Percentiles rank a stretch among this genome's conserved stretches.
Conservation (phyloP, 2,797 vertebrate species). For the Melanotaenia parkinsoni region DNA sequence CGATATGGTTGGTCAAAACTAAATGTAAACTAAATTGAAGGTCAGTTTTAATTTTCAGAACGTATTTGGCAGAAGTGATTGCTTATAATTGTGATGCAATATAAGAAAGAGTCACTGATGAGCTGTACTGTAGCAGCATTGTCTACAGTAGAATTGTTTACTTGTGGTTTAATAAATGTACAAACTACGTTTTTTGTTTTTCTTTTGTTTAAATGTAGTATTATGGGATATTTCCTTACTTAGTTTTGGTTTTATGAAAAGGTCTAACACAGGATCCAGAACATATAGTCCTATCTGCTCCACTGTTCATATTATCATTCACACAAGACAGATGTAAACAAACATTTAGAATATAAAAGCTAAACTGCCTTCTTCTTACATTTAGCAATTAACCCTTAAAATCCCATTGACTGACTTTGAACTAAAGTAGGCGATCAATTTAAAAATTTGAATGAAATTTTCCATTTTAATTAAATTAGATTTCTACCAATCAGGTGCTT, state of each 20-base stretch:
- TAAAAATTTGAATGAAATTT: too few species aligned
- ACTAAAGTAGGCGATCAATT: too few species aligned
- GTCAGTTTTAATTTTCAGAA: not conserved
- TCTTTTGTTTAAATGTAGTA: too few species aligned
- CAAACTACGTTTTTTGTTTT: not conserved
- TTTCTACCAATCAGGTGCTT: too few species aligned
- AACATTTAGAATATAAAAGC: not conserved
- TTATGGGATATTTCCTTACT: too few species aligned
- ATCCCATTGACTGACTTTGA: too few species aligned
- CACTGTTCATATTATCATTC: not conserved
- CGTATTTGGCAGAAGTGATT: not conserved
- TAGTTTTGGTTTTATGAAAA: too few species aligned
- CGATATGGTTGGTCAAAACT: not conserved
- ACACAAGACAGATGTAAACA: not conserved
- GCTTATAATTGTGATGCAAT: not conserved
- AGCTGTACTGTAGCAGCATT: not conserved
- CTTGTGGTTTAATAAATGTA: not conserved
- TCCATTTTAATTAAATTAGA: too few species aligned
- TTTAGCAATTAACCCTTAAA: too few species aligned
- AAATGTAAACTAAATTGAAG: not conserved
- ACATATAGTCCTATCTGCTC: not conserved
- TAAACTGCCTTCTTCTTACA: not conserved
- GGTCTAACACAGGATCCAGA: not conserved
- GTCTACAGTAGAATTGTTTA: constrained; percentile 1
- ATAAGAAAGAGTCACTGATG: not conserved